A percentile compares a stretch with the other conserved stretches of the same genome.
Conservation (phyloP, 2,113 vertebrate genomes). For the Pipa parva region DNA sequence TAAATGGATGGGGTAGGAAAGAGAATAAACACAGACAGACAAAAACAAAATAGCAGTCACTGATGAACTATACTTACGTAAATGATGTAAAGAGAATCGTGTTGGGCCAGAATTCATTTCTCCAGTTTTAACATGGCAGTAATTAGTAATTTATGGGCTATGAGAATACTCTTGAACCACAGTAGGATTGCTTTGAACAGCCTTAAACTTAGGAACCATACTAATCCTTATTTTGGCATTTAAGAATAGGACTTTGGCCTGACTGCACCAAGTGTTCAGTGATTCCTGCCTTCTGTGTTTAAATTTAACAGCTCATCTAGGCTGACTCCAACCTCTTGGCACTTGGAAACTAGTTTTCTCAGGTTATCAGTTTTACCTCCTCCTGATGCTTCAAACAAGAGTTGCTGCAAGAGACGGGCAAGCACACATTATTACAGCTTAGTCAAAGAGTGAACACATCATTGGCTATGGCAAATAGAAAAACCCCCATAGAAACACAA, state of each 20-base stretch:
- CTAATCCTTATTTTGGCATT: constrained; percentile 73
- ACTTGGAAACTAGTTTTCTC: constrained; percentile 86
- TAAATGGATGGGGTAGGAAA: constrained; percentile 37
- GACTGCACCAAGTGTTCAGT: constrained; percentile 69
- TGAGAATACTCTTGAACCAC: constrained; percentile 63
- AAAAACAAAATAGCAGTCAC: constrained; percentile 75
- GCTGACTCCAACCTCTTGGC: constrained; percentile 93
- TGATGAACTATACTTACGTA: constrained; percentile 98
- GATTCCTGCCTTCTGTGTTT: constrained; percentile 81
- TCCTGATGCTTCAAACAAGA: constrained; percentile 92
- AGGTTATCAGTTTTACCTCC: constrained; percentile 89
- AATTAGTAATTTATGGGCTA: constrained; percentile 65
- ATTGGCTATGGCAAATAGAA: constrained; percentile 73
- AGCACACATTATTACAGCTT: constrained; percentile 69
- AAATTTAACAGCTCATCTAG: constrained; percentile 90
- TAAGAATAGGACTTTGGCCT: constrained; percentile 66
- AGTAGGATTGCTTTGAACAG: constrained; percentile 67
- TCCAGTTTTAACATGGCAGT: constrained; percentile 65
- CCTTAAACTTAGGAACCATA: constrained; percentile 54
- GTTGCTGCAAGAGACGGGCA: constrained; percentile 83
- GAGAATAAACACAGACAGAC: constrained; percentile 65
- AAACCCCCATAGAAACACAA: constrained; percentile 65
- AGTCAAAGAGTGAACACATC: constrained; percentile 70
- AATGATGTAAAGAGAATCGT: constrained; percentile 79
- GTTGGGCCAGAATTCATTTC: constrained; percentile 79